Conservation (phyloP, 2,113 vertebrate species). For the Aythya baeri region DNA sequence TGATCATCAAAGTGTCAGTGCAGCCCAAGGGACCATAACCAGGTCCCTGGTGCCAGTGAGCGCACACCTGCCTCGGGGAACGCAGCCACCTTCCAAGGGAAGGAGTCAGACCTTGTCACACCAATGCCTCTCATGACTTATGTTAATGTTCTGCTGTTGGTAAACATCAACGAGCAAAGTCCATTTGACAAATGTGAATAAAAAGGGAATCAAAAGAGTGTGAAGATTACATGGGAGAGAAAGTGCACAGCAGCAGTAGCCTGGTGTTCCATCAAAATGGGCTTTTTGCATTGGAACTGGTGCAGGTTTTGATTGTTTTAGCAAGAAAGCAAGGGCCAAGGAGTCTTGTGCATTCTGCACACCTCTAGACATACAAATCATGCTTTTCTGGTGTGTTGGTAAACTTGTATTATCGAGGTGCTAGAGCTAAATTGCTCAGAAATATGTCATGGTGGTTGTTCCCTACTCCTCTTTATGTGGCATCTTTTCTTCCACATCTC, state of each 20-base stretch:
- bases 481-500: background rate
- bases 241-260: rapidly evolving
- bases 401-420: background rate
- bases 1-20: constrained; percentile 55
- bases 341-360: background rate
- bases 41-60: background rate
- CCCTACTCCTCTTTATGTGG: background rate
- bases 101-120: rapidly evolving
- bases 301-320: background rate
- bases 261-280: background rate
- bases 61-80: background rate
- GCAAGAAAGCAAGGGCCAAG: background rate
- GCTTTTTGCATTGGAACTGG: background rate
- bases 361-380: background rate
- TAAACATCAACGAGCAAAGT: background rate
- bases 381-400: background rate
- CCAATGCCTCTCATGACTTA: background rate
- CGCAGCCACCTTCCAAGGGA: background rate
- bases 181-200: background rate
- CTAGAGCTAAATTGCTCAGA: background rate
- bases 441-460: background rate
- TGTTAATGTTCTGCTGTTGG: background rate
- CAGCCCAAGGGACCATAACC: constrained; percentile 7
- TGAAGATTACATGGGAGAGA: background rate
- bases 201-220: background rate